These are phyloP conservation scores for Gnatocerus cornutus DNA, from an alignment of 2,888 invertebrate species.

Conservation along the genomic window DNA sequence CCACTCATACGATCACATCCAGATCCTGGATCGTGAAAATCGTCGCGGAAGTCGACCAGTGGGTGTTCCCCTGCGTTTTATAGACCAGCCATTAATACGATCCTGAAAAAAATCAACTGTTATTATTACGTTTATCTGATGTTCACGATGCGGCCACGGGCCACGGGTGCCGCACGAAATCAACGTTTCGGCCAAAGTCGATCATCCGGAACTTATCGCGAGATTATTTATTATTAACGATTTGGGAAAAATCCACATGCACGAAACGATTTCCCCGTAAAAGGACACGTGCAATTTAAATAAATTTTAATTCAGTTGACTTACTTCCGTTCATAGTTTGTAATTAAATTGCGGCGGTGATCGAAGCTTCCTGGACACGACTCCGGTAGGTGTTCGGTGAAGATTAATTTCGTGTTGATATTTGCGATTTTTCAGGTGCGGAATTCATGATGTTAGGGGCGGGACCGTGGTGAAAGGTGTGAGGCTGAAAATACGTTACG, in stretches of 20 bases:
- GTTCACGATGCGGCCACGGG: conserved; percentile 31
- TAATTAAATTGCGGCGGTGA: conserved; percentile 41
- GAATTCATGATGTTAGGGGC: conserved; percentile 29
- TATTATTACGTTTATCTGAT: conserved; percentile 30
- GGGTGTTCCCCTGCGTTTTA: conserved; percentile 1
- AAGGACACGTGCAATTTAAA: conserved; percentile 36
- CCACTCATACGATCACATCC: conserved; percentile 11
- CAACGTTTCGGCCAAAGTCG: conserved; percentile 26
- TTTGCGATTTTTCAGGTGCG: conserved; percentile 24
- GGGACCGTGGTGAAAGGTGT: conserved; percentile 25
- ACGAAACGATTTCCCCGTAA: conserved; percentile 31
- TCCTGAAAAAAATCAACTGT: conserved; percentile 15
- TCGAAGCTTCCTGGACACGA: conserved; percentile 38
- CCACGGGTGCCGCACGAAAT: conserved; percentile 39
- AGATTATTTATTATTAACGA: conserved; percentile 19
- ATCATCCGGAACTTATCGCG: conserved; percentile 36
- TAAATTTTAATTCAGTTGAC: conserved; percentile 40
- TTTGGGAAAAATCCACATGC: conserved; percentile 7
- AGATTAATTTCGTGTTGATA: conserved; percentile 37
- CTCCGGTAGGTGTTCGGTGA: conserved; percentile 18
- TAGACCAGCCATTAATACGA: conserved; percentile 14
- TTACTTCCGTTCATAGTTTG: conserved; percentile 26
- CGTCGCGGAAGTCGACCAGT: conserved; percentile 5
- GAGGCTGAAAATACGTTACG: conserved; percentile 1
- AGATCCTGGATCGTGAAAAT: conserved; percentile 8